Base-by-base conservation (phyloP, 2,888 invertebrate genomes). In the Brenthis daphne region DNA sequence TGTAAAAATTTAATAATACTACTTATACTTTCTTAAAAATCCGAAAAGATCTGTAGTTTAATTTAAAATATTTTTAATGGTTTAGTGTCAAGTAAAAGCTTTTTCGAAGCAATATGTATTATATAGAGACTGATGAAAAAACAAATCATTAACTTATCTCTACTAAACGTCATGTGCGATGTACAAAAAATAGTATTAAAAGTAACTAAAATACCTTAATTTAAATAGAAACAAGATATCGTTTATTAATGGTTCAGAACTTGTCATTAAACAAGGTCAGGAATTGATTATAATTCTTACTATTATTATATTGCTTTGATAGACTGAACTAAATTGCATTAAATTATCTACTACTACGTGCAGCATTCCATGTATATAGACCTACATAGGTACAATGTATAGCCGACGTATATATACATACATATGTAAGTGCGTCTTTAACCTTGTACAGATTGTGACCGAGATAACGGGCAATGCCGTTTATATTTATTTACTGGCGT, bases 361-460 rank as follows among this genome's bases (percentile, higher is more conserved):
- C 24, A 37, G 29, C 56, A 67, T 63, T 61, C 55, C 61, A 53
- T 64, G n/a, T 11, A 43, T 43, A 43, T 43, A 43, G 37, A 43
- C 37, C 37, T 43, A 43, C 37, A 43, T 43, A 29, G 29, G 29
- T 29, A 8, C 11, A 11, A 43, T 43, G 37, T 43, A 43, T 11
- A 43, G 8, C 11, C 37, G 11, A 43, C 37, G 8, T 43, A 43
- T 11, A 43, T 43, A 43, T 50, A 50, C 43, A 57, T 37, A 57
- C 57, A 51, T 48, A 50, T n/a, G 24, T 66, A 61, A 29, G 11
- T 56, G 24, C 57, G 69, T 29, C 54, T 68, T 68, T 71, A 50
- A 69, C 71, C 69, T 69, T 71, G 69, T 60, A 57, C 33, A n/a
- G 56, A 66, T 65, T 58, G 66, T 60, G 66, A 51, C 64, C 65